Percentiles rank a stretch among this genome's conserved stretches.
Evolutionary conservation across 2,797 vertebrate species (phyloP).

Genomic region (Pristis pectinata): DNA sequence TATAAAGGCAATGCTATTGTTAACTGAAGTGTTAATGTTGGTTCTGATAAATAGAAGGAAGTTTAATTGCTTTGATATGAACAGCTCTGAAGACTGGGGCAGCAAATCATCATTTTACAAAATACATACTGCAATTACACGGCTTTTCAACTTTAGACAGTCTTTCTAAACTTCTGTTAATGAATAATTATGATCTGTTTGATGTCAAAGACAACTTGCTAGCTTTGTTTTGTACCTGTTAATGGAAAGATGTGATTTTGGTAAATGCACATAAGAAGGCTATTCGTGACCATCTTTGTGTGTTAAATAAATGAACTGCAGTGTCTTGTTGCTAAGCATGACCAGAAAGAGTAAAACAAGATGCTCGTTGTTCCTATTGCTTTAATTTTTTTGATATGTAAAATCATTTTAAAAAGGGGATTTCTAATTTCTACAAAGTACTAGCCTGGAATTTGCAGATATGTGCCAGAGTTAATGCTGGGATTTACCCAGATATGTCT

Average conservation of each 20-base stretch:
- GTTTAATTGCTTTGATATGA: neutral
- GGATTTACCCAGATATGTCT: no score
- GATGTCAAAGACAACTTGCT: neutral
- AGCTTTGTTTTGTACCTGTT: no score
- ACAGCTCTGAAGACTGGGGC: neutral
- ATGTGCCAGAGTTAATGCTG: no score
- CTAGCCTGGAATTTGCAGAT: no score
- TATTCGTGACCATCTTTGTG: neutral
- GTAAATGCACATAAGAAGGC: no score
- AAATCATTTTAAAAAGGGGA: neutral
- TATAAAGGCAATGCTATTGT: conserved; percentile 18
- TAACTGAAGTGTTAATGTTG: neutral
- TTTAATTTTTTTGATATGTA: neutral
- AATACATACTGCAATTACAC: neutral
- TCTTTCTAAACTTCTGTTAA: neutral
- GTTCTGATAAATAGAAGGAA: neutral
- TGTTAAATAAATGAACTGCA: neutral
- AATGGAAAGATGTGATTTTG: no score
- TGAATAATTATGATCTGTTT: neutral
- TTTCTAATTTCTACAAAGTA: no score
- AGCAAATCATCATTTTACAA: neutral
- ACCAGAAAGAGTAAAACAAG: neutral
- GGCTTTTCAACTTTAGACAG: neutral
- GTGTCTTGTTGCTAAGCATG: neutral
- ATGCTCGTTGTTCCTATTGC: neutral